phyloP scores from a whole-genome alignment of 2,797 vertebrate genomes.

The Hypotaenidia philippensis region DNA sequence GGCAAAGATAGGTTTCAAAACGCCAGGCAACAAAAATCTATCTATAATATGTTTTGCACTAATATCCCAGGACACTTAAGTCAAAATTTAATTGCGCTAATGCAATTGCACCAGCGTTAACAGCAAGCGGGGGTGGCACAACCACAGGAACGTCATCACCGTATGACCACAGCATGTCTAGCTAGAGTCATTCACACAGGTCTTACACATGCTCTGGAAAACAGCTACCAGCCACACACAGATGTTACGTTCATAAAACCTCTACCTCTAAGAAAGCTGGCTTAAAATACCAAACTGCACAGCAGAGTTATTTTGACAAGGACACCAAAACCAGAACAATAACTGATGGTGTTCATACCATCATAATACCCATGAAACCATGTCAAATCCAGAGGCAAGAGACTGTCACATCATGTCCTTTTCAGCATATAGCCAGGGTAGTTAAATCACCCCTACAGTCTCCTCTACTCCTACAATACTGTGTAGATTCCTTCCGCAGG shows the following conservation, averaged over 20 bases:
- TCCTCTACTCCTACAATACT: not conserved
- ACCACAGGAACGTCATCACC: not conserved
- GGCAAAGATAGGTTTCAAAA: not conserved
- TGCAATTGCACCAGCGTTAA: too few species aligned
- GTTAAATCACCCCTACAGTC: not conserved
- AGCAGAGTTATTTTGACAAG: not conserved
- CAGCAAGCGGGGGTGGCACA: not conserved
- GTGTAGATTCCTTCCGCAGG: not conserved
- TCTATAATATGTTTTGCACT: not conserved
- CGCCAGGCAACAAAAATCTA: not conserved
- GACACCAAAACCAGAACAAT: not conserved
- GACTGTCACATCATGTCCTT: fast-evolving
- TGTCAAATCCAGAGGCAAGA: not conserved
- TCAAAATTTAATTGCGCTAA: not conserved
- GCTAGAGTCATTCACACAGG: fast-evolving
- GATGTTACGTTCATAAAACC: not conserved
- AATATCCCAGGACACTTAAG: not conserved
- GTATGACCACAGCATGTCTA: not conserved
- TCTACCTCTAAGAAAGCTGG: not conserved
- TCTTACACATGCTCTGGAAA: not conserved
- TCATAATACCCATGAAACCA: not conserved
- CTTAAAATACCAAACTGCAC: not conserved
- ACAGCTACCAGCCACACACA: not conserved
- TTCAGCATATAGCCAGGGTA: not conserved
- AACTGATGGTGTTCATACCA: not conserved